Conservation (phyloP, 2,888 invertebrate genomes). For the Meteorus colon region DNA sequence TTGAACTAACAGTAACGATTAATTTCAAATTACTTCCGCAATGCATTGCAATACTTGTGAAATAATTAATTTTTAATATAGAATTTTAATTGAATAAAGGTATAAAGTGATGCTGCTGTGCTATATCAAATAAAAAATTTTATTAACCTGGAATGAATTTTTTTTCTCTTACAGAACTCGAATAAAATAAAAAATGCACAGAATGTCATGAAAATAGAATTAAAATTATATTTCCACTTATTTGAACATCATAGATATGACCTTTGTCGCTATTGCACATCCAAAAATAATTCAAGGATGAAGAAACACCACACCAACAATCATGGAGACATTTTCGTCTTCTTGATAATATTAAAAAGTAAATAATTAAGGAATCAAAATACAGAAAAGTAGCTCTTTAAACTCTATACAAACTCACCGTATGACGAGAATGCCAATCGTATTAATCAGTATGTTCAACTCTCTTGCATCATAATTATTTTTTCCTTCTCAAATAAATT, state of each 20-base stretch:
- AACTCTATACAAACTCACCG: conserved; percentile 30
- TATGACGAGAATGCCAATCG: conserved; percentile 34
- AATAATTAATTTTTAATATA: too few relatives aligned
- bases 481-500: conserved; percentile 19
- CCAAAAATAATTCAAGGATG: too few relatives aligned
- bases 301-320: neutral
- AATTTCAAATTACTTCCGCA: too few relatives aligned
- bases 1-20: too few relatives aligned
- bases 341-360: conserved; percentile 19
- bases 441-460: conserved; percentile 8
- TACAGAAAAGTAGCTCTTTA: neutral
- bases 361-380: neutral
- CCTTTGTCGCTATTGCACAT: neutral
- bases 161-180: too few relatives aligned
- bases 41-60: too few relatives aligned
- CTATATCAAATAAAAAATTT: too few relatives aligned
- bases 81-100: too few relatives aligned
- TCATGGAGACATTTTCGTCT: neutral
- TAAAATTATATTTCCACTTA: neutral
- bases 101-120: too few relatives aligned
- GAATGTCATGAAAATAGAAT: too few relatives aligned
- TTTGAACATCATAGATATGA: conserved; percentile 6
- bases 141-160: too few relatives aligned
- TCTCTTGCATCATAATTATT: neutral
- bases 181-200: too few relatives aligned